Conservation (phyloP, 2,113 vertebrate genomes). For the Zeus faber region DNA sequence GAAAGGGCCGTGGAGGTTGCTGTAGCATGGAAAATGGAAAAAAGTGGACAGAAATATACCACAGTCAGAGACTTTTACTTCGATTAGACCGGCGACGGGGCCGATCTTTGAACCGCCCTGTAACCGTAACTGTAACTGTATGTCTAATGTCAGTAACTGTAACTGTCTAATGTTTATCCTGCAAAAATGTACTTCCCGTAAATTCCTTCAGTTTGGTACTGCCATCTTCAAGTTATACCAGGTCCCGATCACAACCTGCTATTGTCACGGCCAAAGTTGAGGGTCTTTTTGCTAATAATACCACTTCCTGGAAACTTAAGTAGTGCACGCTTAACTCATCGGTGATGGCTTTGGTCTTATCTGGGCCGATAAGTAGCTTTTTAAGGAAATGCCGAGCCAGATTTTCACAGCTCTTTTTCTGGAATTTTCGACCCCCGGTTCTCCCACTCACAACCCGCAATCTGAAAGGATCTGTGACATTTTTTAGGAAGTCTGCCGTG, state of each 20-base stretch:
- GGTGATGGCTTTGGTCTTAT: conserved; percentile 4
- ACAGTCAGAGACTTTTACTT: no score
- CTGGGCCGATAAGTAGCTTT: conserved; percentile 23
- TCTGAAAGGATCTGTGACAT: conserved; percentile 18
- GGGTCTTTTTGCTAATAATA: conserved; percentile 19
- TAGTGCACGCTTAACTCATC: not conserved
- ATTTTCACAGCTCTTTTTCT: not conserved
- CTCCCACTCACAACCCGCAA: conserved; percentile 6
- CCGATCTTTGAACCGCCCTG: no score
- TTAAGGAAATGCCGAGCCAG: conserved; percentile 15
- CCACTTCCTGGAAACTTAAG: conserved; percentile 19
- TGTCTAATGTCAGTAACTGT: no score
- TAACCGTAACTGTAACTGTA: no score
- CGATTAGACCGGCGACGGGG: no score
- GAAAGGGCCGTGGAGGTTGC: conserved; percentile 30
- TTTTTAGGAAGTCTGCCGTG: conserved; percentile 11
- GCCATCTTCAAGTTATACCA: no score
- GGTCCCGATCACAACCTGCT: no score
- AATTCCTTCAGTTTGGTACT: no score
- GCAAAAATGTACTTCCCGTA: no score
- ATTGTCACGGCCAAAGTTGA: no score
- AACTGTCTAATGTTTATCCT: no score
- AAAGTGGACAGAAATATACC: conserved; percentile 4
- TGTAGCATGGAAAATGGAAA: not conserved
- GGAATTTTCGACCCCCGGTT: not conserved